Percentiles rank a stretch among this genome's conserved stretches.
These are phyloP conservation scores for Percina caprodes DNA, from an alignment of 2,113 vertebrate genomes.

Conservation along the genomic window DNA sequence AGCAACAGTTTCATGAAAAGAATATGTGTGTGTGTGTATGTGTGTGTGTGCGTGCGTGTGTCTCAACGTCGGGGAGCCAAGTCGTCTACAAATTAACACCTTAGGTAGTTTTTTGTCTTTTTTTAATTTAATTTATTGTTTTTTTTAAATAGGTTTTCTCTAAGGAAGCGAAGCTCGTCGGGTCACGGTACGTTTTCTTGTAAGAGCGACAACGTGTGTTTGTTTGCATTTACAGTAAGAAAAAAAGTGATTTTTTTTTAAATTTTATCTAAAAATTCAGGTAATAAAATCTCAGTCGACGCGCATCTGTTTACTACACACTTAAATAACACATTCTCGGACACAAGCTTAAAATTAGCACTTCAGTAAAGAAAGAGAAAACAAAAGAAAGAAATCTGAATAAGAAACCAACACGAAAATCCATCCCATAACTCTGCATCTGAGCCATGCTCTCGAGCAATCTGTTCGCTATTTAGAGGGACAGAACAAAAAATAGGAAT, in stretches of 20 bases:
- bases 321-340: slow-evolving; percentile 81
- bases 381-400: not conserved
- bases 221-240: slow-evolving; percentile 74
- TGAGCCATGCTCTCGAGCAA: slow-evolving; percentile 39
- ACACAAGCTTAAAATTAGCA: slow-evolving; percentile 64
- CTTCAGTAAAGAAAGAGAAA: slow-evolving; percentile 57
- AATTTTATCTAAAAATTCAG: slow-evolving; percentile 65
- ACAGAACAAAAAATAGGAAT: slow-evolving; percentile 72
- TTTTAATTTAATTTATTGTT: not conserved
- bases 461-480: slow-evolving; percentile 47
- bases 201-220: too few relatives aligned
- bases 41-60: too few relatives aligned
- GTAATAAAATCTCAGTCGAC: slow-evolving; percentile 77
- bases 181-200: not conserved
- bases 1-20: slow-evolving; percentile 36
- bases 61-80: slow-evolving; percentile 15
- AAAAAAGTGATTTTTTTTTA: slow-evolving; percentile 58
- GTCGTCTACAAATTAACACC: slow-evolving; percentile 20
- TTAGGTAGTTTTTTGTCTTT: slow-evolving; percentile 14
- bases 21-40: too few relatives aligned
- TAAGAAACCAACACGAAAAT: not conserved
- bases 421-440: slow-evolving; percentile 30
- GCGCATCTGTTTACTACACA: slow-evolving; percentile 65
- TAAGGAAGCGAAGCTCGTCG: slow-evolving; percentile 52
- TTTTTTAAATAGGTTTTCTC: slow-evolving; percentile 3